These are phyloP conservation scores for Ditula angustiorana DNA, from an alignment of 2,888 invertebrate species.

Conservation along the genomic window DNA sequence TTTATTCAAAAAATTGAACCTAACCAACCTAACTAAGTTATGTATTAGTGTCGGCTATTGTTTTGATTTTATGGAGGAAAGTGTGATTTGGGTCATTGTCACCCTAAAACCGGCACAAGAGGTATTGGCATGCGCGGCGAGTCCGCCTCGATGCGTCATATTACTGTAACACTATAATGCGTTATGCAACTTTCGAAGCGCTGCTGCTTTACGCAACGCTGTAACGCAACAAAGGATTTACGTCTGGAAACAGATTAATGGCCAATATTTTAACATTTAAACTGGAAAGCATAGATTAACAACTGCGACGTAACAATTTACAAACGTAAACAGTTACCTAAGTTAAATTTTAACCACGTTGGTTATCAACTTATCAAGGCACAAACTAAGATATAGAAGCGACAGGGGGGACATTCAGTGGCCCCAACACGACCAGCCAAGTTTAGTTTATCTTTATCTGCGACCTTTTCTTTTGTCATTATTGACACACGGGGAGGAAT, in stretches of 20 bases:
- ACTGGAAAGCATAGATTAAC: not conserved
- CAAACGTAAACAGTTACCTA: not conserved
- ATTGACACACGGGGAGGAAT: too few relatives aligned
- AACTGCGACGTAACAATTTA: not conserved
- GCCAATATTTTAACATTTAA: conserved; percentile 5
- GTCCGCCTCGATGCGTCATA: conserved; percentile 71
- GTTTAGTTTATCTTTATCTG: too few relatives aligned
- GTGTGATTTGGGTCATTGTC: conserved; percentile 78
- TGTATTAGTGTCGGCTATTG: conserved; percentile 62
- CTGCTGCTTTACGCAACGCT: conserved; percentile 57
- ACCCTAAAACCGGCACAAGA: conserved; percentile 67
- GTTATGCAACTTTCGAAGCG: conserved; percentile 71
- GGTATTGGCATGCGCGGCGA: conserved; percentile 63
- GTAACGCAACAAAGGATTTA: conserved; percentile 36
- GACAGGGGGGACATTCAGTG: too few relatives aligned
- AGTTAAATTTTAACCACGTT: too few relatives aligned
- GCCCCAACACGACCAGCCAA: too few relatives aligned
- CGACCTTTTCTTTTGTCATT: too few relatives aligned
- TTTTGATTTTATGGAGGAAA: conserved; percentile 72
- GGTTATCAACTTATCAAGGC: too few relatives aligned
- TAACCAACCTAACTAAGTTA: too few relatives aligned
- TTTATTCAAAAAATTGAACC: conserved; percentile 6
- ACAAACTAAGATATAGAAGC: too few relatives aligned
- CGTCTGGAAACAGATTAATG: conserved; percentile 26
- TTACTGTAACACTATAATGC: conserved; percentile 60